A percentile compares a stretch with the other conserved stretches of the same genome.
Evolutionary conservation across 2,797 vertebrate species (phyloP).

Genomic region (Platalea minor): DNA sequence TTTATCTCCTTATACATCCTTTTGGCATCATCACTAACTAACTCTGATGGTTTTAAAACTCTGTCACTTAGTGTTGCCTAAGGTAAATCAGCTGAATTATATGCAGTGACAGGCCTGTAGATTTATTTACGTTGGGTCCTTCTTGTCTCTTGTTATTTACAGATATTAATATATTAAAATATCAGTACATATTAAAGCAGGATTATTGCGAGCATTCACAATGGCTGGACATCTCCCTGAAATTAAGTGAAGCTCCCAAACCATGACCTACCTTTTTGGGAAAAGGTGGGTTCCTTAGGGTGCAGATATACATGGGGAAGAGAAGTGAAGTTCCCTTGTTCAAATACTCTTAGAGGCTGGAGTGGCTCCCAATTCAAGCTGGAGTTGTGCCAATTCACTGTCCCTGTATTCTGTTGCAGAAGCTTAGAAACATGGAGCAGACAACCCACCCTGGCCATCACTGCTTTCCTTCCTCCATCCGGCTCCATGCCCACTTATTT

Average conservation of each 20-base stretch:
- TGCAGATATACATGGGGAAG: background rate
- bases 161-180: background rate
- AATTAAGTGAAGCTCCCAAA: background rate
- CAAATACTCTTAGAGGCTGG: background rate
- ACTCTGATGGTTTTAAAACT: background rate
- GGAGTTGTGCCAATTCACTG: background rate
- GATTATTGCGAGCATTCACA: background rate
- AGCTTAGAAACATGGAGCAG: background rate
- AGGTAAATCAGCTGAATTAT: background rate
- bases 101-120: background rate
- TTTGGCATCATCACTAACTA: background rate
- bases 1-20: background rate
- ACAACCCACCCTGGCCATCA: background rate
- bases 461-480: background rate
- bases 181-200: background rate
- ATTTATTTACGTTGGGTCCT: background rate
- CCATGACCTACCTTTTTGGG: rapidly evolving
- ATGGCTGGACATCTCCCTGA: background rate
- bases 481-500: background rate
- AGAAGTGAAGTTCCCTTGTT: background rate
- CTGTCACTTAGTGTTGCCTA: background rate
- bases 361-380: background rate
- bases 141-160: background rate
- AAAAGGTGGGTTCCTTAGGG: background rate
- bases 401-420: background rate